Evolutionary conservation across 2,797 vertebrate species (phyloP), one percentile per base, ranked within the genome.

Genomic region (Sebastes reedi): DNA sequence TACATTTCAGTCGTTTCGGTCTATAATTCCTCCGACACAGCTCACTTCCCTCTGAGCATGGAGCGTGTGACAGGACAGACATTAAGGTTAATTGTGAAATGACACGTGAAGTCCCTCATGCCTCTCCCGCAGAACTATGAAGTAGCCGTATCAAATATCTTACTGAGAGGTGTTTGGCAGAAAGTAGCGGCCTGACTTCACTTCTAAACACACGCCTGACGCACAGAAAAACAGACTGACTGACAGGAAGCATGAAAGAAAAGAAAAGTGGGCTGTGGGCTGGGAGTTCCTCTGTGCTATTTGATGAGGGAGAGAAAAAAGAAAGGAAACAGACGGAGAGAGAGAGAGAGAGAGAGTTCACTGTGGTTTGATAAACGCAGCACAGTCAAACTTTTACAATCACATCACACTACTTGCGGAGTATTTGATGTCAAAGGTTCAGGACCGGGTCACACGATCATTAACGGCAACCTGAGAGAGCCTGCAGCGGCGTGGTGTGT

Each of bases 401-500:
- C 79, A 77, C 75, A 66, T 83, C 84, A 70, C 67, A 50, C 68
- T 76, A 54, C 77, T 61, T 81, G 90, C 79, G 72, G 79, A 76
- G 80, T 74, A 83, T 90, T 85, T 62, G 60, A 85, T 84, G 85
- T 88, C 90, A 79, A 24, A 82, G 71, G 92, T 90, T 95, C 91
- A 92, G 67, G 65, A 68, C 36, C 2, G 60, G 91, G 92, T 90
- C 89, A 83, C 7, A 25, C 13, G 67, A 78, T 90, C 81, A 32
- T 86, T 86, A 87, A 74, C 34, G 34, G 88, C 72, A 92, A 93
- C 85, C 72, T 60, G 88, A 92, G 81, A 88, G 73, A 81, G 75
- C 27, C 12, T 5, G 61, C n/a, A 73, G 79, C 72, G 5, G 77
- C 81, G 8, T 3, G 8, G 39, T 82, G 82, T 83, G 80, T 5